A percentile compares a stretch with the other conserved stretches of the same genome.
Evolutionary conservation across 2,113 vertebrate genomes (phyloP).

Genomic region (Lophotis ruficrista): DNA sequence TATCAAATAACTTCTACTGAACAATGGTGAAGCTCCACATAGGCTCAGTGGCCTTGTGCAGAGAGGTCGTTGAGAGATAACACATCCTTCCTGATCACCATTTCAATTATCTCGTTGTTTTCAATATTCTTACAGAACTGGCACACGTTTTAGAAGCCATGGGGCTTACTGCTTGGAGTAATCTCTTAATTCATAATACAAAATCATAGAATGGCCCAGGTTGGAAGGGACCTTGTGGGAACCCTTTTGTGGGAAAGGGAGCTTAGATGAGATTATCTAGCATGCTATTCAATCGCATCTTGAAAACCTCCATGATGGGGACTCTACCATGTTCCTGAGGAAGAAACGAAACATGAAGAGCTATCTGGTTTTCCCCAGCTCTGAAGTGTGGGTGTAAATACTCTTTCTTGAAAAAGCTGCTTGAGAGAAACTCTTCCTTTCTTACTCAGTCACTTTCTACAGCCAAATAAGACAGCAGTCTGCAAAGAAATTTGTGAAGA

Average conservation of each 20-base stretch:
- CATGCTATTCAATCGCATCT: background rate
- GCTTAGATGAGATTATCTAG: background rate
- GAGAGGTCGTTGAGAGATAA: slow-evolving; percentile 1
- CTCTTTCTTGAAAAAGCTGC: background rate
- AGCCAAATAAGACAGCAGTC: background rate
- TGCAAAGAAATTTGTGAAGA: background rate
- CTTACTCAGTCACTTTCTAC: background rate
- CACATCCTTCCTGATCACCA: background rate
- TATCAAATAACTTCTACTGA: slow-evolving; percentile 51
- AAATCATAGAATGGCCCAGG: background rate
- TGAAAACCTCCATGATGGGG: background rate
- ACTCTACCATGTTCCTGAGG: background rate
- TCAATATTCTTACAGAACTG: background rate
- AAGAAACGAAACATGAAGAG: background rate
- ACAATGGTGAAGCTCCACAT: background rate
- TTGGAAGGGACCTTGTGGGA: background rate
- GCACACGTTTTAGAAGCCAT: background rate
- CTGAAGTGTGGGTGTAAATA: background rate
- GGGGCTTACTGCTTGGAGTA: background rate
- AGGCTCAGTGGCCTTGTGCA: slow-evolving; percentile 1
- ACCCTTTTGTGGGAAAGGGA: background rate
- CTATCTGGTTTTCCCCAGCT: background rate
- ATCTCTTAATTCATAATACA: background rate
- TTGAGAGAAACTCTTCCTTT: background rate
- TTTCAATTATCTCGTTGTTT: background rate